These are phyloP conservation scores for Eurystomus glaucurus DNA, from an alignment of 2,797 vertebrate genomes.

Conservation along the genomic window DNA sequence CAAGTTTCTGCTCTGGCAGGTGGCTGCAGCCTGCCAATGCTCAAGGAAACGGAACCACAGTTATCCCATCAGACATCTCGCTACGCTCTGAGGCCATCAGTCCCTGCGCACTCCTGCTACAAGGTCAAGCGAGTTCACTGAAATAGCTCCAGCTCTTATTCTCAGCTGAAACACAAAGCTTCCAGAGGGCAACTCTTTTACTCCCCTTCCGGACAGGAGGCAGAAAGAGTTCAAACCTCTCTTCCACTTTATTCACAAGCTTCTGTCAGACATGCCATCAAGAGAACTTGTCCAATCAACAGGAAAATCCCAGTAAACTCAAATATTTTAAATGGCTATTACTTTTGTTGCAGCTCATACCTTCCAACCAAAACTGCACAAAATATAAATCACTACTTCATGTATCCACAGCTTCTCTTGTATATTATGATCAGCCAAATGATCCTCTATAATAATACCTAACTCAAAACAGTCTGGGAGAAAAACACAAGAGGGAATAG, in stretches of 20 bases:
- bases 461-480: not conserved
- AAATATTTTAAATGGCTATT: not conserved
- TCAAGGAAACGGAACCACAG: not conserved
- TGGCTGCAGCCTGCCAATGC: not conserved
- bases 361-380: not conserved
- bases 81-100: fast-evolving
- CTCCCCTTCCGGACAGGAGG: fast-evolving
- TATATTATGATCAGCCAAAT: not conserved
- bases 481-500: not conserved
- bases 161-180: not conserved
- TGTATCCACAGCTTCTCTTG: slow-evolving; percentile 39
- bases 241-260: not conserved
- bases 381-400: slow-evolving; percentile 36
- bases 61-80: fast-evolving
- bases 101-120: not conserved
- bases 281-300: not conserved
- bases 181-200: not conserved
- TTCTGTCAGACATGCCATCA: not conserved
- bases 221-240: not conserved
- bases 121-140: not conserved
- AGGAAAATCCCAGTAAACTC: not conserved
- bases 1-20: not conserved
- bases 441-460: not conserved
- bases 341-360: not conserved
- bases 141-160: not conserved